Conservation (phyloP, 2,797 vertebrate genomes). For the Epinephelus coioides region DNA sequence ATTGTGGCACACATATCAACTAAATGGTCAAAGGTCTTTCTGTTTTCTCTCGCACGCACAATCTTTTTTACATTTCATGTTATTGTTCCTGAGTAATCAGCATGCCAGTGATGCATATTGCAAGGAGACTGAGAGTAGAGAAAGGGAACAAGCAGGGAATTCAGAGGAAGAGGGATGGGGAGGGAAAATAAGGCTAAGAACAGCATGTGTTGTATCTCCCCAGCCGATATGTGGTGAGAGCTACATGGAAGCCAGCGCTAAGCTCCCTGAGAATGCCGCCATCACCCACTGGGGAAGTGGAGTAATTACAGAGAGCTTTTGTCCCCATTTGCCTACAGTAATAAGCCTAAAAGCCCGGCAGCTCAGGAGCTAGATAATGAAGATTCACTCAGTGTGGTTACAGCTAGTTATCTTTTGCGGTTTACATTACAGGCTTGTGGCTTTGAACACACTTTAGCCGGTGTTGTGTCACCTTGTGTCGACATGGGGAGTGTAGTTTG, state of each 20-base stretch:
- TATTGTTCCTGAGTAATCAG: background rate
- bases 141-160: constrained; percentile 9
- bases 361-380: constrained; percentile 71
- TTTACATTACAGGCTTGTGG: constrained; percentile 23
- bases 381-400: constrained; percentile 60
- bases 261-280: constrained; percentile 79
- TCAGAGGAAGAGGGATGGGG: background rate
- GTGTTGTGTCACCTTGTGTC: constrained; percentile 29
- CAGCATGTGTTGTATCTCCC: constrained; percentile 61
- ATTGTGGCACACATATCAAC: background rate
- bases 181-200: constrained; percentile 20
- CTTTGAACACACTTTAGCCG: constrained; percentile 23
- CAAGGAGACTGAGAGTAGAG: background rate
- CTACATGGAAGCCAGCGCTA: constrained; percentile 65
- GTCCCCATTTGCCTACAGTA: constrained; percentile 77
- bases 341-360: constrained; percentile 76
- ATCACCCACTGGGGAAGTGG: constrained; percentile 70
- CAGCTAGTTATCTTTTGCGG: constrained; percentile 55
- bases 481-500: background rate
- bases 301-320: constrained; percentile 82
- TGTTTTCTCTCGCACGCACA: background rate
- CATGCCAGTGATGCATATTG: background rate
- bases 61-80: background rate
- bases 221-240: constrained; percentile 58
- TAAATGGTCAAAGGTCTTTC: background rate